Conservation (phyloP, 1,140 invertebrate species). For the Platorchestia sp. region DNA sequence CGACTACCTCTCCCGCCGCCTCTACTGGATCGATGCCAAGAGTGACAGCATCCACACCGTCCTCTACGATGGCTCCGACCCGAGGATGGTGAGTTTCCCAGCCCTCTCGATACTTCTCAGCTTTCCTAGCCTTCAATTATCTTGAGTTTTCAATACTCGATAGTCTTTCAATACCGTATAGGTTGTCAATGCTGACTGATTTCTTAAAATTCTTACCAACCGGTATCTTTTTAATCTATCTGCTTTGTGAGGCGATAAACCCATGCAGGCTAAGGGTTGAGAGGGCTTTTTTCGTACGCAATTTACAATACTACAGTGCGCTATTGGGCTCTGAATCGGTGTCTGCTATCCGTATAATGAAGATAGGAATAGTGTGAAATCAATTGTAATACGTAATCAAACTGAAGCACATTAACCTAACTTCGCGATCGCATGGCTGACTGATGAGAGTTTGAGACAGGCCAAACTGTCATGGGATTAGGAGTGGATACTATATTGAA, state of each 20-base stretch:
- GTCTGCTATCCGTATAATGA: not conserved
- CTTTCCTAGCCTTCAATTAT: too few species aligned
- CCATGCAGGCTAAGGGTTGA: not conserved
- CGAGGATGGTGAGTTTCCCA: constrained; percentile 66
- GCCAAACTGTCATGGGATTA: not conserved
- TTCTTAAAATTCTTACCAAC: too few species aligned
- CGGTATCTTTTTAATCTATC: too few species aligned
- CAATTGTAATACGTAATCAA: not conserved
- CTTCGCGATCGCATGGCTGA: not conserved
- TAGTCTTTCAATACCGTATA: not conserved
- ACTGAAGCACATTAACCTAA: not conserved
- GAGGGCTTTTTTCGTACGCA: not conserved
- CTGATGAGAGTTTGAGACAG: not conserved
- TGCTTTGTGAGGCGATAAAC: too few species aligned
- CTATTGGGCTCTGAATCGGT: not conserved
- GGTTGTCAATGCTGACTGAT: too few species aligned
- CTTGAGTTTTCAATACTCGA: too few species aligned
- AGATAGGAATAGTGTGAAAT: not conserved
- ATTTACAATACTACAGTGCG: too few species aligned
- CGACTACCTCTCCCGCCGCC: constrained; percentile 75
- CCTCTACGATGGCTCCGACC: constrained; percentile 76
- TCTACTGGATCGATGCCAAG: constrained; percentile 82
- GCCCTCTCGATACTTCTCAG: not conserved
- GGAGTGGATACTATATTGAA: not conserved
- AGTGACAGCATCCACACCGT: constrained; percentile 83